Evolutionary conservation across 2,113 vertebrate species (phyloP), one percentile per base, ranked within the genome.

Genomic region (Cromileptes altivelis): DNA sequence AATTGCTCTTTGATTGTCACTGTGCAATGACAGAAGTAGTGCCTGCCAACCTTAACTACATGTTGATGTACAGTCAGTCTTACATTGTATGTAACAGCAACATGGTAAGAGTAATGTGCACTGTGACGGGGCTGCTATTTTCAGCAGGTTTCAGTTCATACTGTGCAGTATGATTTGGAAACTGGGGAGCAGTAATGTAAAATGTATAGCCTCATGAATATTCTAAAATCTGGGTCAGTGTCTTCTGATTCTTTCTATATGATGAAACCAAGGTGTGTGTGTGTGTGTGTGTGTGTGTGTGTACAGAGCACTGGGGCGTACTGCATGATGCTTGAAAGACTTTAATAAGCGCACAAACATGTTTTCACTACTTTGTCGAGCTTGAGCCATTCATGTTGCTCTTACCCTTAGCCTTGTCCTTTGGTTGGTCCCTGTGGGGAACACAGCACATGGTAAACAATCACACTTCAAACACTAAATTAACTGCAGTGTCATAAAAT

Each of bases 401-500:
- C 82, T 82, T 85, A 19, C 21, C 76, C 2, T 81, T 81, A 57
- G 89, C 45, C 77, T 70, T 91, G 75, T 55, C 82, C 4, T 82
- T 87, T 6, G 67, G 52, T 79, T 95, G 96, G 85, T 95, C 94
- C 75, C 97, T 98, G 91, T 30, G 89, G 87, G 70, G 76, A 92
- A 82, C 18, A 85, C 53, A 76, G 78, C 75, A 62, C 27, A 82
- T 49, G 63, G 6, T 23, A 8, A 81, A 67, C 4, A 37, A 56
- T 49, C 33, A 42, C 3, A 65, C 7, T 45, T 62, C 4, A 56
- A 55, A 30, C 12, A 5, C 7, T 47, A 3, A 25, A 65, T 11
- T 12, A 19, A 75, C 5, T n/a, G 6, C 30, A 52, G 12, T 17
- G 40, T 56, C 7, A n/a, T 17, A 21, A 47, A 19, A 69, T 37